phyloP scores from a whole-genome alignment of 2,797 vertebrate species.

The Pangasius krempfi region DNA sequence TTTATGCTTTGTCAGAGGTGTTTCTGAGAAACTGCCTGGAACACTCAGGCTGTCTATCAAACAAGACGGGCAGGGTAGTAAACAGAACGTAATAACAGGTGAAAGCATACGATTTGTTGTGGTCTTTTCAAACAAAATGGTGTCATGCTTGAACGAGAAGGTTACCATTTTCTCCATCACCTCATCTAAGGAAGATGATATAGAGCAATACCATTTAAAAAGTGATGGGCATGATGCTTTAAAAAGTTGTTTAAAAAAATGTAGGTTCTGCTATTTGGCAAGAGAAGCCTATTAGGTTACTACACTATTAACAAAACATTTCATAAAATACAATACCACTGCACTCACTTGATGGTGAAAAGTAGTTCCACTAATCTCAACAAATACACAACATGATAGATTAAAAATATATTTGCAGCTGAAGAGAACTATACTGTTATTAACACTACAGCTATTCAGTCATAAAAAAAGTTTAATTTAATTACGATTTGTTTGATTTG shows the following conservation, averaged over 20 bases:
- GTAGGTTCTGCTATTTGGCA: not conserved
- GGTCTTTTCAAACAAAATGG: conserved; percentile 4
- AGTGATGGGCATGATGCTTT: not conserved
- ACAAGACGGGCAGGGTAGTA: not conserved
- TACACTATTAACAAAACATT: not conserved
- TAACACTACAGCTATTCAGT: not conserved
- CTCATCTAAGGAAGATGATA: not conserved
- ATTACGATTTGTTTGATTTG: not conserved
- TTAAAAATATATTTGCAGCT: not conserved
- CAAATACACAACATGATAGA: not conserved
- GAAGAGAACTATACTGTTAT: not conserved
- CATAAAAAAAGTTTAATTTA: not conserved
- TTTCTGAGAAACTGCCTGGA: conserved; percentile 5
- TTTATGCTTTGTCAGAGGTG: not conserved
- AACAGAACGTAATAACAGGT: not conserved
- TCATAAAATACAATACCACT: not conserved
- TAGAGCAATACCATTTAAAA: not conserved
- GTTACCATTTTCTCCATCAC: not conserved
- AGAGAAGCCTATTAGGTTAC: not conserved
- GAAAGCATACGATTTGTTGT: not conserved
- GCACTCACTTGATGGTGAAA: not conserved
- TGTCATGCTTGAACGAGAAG: not conserved
- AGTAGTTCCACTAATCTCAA: not conserved
- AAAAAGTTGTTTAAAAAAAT: not conserved
- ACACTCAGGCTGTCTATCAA: conserved; percentile 8